A percentile compares a stretch with the other conserved stretches of the same genome.
phyloP scores from a whole-genome alignment of 1,140 invertebrate species.

The Bradynema listronoti region DNA sequence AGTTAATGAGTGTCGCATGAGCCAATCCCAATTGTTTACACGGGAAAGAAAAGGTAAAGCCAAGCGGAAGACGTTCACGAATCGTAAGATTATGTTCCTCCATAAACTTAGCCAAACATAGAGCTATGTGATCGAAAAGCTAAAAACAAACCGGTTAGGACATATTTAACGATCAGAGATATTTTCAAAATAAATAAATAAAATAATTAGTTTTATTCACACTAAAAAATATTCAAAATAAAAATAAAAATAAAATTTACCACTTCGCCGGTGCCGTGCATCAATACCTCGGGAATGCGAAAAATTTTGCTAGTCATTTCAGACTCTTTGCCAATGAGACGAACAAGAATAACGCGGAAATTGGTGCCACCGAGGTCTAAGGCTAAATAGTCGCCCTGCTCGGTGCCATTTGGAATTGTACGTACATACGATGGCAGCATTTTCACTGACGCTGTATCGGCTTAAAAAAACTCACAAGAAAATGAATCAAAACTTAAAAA shows the following conservation, averaged over 20 bases:
- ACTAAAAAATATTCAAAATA: constrained; percentile 12
- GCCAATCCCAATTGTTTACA: constrained; percentile 81
- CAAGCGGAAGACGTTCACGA: constrained; percentile 75
- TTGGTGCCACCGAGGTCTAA: constrained; percentile 96
- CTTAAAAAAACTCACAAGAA: constrained; percentile 31
- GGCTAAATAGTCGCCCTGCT: constrained; percentile 88
- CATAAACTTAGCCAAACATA: constrained; percentile 87
- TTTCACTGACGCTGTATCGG: constrained; percentile 47
- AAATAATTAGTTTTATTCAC: too few relatives aligned
- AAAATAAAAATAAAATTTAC: constrained; percentile 35
- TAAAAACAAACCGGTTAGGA: constrained; percentile 55
- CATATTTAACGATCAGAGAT: too few relatives aligned
- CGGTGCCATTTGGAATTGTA: constrained; percentile 89
- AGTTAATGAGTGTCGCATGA: constrained; percentile 76
- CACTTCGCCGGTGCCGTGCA: constrained; percentile 40
- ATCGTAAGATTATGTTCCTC: constrained; percentile 68
- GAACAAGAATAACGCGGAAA: constrained; percentile 87
- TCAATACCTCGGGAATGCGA: constrained; percentile 78
- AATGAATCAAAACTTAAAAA: constrained; percentile 13
- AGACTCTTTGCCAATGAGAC: too few relatives aligned
- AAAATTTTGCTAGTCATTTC: constrained; percentile 92
- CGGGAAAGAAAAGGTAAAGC: constrained; percentile 98
- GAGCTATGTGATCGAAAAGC: constrained; percentile 97
- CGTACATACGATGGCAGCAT: constrained; percentile 86
- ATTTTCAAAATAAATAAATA: too few relatives aligned